Conservation (phyloP, 2,888 invertebrate species). For the Brachypalpus laphriformis region DNA sequence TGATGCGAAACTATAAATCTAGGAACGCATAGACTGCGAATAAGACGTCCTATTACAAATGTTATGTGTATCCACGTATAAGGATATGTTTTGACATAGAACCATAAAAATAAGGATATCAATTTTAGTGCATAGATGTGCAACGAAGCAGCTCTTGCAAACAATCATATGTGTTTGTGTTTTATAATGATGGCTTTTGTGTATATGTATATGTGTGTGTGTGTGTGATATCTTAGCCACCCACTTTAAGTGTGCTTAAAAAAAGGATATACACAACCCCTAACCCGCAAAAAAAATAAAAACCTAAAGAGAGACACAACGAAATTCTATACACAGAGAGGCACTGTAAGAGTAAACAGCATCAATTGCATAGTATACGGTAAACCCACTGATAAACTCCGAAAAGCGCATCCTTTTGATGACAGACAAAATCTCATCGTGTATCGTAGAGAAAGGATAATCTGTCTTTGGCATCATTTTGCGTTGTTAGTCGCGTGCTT, state of each 20-base stretch:
- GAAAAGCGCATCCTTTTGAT: constrained; percentile 72
- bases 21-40: constrained; percentile 26
- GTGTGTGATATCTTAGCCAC: constrained; percentile 42
- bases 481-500: constrained; percentile 28
- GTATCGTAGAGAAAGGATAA: constrained; percentile 41
- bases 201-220: constrained; percentile 14
- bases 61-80: too few relatives aligned
- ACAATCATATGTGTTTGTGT: constrained; percentile 34
- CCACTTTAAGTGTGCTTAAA: constrained; percentile 57
- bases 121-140: constrained; percentile 53
- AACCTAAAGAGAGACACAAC: constrained; percentile 52
- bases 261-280: constrained; percentile 31
- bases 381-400: background rate
- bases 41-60: background rate
- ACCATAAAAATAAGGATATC: constrained; percentile 30
- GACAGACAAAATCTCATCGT: constrained; percentile 47
- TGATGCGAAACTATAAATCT: constrained; percentile 18
- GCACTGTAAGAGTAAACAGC: constrained; percentile 50
- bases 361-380: constrained; percentile 15
- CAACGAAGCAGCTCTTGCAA: constrained; percentile 53
- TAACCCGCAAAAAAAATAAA: constrained; percentile 10
- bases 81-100: constrained; percentile 11
- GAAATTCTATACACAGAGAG: constrained; percentile 52
- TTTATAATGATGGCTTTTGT: constrained; percentile 19
- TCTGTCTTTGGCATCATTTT: constrained; percentile 40